Conservation (phyloP, 1,140 invertebrate genomes). For the Panagrolaimus sp. region DNA sequence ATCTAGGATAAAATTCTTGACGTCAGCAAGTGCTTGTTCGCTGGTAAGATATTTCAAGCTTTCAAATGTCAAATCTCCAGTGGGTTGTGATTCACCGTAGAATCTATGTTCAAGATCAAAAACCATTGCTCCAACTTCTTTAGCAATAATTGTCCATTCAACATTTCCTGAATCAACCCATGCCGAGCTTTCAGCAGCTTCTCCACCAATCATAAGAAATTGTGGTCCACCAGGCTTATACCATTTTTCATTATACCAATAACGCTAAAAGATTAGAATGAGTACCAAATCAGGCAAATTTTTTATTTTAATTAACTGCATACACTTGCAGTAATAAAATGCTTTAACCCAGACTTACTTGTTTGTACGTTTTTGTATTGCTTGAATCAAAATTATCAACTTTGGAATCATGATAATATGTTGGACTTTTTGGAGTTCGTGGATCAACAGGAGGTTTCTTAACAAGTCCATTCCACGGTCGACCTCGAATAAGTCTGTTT, state of each 20-base stretch:
- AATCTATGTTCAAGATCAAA: constrained; percentile 83
- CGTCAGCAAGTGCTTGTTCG: constrained; percentile 49
- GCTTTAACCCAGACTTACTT: neutral
- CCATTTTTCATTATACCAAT: constrained; percentile 71
- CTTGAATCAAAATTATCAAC: neutral
- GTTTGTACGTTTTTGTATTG: neutral
- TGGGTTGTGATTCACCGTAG: constrained; percentile 83
- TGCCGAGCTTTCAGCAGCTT: neutral
- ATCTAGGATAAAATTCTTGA: constrained; percentile 41
- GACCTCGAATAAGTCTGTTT: neutral
- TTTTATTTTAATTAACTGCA: too few species aligned
- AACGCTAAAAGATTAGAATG: constrained; percentile 65
- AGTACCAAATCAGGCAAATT: too few species aligned
- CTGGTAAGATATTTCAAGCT: constrained; percentile 43
- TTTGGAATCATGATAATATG: neutral
- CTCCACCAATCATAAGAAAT: constrained; percentile 77
- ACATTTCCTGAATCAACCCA: constrained; percentile 14
- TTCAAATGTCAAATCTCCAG: constrained; percentile 32
- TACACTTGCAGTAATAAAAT: too few species aligned
- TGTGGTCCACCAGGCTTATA: constrained; percentile 69
- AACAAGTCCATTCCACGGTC: neutral
- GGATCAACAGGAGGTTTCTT: neutral
- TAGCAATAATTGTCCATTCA: constrained; percentile 61
- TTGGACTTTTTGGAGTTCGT: neutral
- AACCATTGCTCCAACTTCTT: constrained; percentile 72